These are phyloP conservation scores for Xestia sexstrigata DNA, from an alignment of 2,888 invertebrate genomes.

Conservation along the genomic window DNA sequence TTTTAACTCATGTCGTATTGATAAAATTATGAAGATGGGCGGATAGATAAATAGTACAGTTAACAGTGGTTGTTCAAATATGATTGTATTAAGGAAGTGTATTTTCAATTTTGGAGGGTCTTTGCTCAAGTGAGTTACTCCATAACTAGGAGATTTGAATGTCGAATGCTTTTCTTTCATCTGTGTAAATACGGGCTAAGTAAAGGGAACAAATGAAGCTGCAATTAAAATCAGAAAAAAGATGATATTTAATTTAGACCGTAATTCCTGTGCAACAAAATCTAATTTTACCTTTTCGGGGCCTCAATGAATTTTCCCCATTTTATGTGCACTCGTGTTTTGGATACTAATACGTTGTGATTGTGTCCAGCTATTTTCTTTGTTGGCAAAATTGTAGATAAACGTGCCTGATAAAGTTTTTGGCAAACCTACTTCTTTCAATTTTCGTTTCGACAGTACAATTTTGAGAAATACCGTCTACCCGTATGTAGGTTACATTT, in stretches of 20 bases:
- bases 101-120: background rate
- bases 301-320: background rate
- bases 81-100: background rate
- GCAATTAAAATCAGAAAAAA: background rate
- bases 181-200: background rate
- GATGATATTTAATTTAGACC: background rate
- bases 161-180: background rate
- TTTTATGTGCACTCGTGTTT: background rate
- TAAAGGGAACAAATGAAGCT: background rate
- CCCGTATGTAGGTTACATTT: background rate
- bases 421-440: background rate
- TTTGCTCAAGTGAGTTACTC: background rate
- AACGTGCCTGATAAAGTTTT: constrained; percentile 5
- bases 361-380: constrained; percentile 6
- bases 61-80: background rate
- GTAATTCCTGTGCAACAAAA: background rate
- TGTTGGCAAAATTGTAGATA: constrained; percentile 2
- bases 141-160: background rate
- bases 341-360: background rate
- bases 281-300: background rate
- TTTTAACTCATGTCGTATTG: background rate
- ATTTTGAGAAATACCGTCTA: background rate
- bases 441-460: background rate
- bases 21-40: background rate
- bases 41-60: background rate